Evolutionary conservation across 1,140 invertebrate species (phyloP), one percentile per base, ranked within the genome.

Genomic region (Cotesia vestalis): DNA sequence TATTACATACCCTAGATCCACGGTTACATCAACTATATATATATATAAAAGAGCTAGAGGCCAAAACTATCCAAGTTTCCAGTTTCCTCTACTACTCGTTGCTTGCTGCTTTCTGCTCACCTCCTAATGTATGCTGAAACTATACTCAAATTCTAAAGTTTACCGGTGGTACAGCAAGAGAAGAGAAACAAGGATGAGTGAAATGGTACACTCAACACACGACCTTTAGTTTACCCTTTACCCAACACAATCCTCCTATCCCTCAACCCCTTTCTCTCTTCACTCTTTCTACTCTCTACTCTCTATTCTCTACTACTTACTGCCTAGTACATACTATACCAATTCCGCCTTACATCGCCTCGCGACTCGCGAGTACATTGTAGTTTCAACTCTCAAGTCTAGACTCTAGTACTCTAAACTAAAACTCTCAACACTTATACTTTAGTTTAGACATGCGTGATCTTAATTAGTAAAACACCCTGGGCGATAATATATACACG

Each of bases 391-490:
- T 75, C 59, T 55, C 53, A 67, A 40, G 55, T 72, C 64, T 67
- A 67, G 71, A 66, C 61, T 46, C 40, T 46, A 2, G 11, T 46
- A 46, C 40, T 46, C 40, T 46, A 46, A 3, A 46, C 4, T 11
- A 11, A 46, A 46, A 46, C 40, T 59, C 55, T 40, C 38, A 51
- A 71, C 40, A 40, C 71, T 61, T 66, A 61, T 62, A 27, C 40
- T 73, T 73, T 69, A 72, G 75, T 63, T 61, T 63, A 76, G 85
- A 86, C 85, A 86, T 80, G 84, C 85, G 83, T 86, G 84, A 86
- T 86, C 83, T 84, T 85, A 87, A 87, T 87, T 87, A 86, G 84
- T 81, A 80, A 81, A 78, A 83, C 80, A 83, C 79, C 80, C 81
- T 75, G 63, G 74, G 78, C 80, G 77, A 76, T 46, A 46, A 46